Base-by-base conservation (phyloP, 2,797 vertebrate genomes). In the Arnoldichthys spilopterus region DNA sequence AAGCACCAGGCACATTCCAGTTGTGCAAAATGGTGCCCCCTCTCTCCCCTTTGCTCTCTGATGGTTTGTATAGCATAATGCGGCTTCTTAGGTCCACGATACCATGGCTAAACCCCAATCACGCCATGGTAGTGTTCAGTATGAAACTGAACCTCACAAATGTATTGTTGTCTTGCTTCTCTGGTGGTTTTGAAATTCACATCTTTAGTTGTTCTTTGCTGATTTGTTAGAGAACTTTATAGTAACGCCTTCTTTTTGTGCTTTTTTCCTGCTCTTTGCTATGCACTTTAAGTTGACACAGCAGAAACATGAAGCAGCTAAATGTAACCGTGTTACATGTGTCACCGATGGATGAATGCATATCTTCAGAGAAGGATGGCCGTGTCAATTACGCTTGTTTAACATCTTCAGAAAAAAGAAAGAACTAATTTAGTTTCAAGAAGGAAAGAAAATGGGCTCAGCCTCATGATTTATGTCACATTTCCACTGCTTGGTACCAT, bases 21-120 rank as follows among this genome's bases (percentile, higher is more conserved):
- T 84, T 82, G 73, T 77, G 80, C 81, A 82, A 87, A 85, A 87
- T 83, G 83, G 72, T 79, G 83, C 80, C 76, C 77, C 64, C 54
- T 63, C 78, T 37, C 82, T 82, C 77, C 64, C 59, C 72, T 77
- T 77, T 40, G 54, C 79, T 79, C 78, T 78, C 77, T 61, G 69
- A 81, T 81, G 85, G 76, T 83, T 86, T 85, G 80, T 82, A 72
- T 82, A 83, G 79, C 77, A 78, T 81, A 85, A 78, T 81, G 73
- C 64, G 59, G 72, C 81, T 85, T 82, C 79, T 71, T 70, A 61
- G 74, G 74, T 67, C 51, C 68, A 79, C 18, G 71, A 75, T 72
- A 56, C 71, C 34, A 72, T 47, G 15, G 73, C 6, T 2, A 58
- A 64, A 72, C 77, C 47, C 72, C 69, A 69, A 72, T 78, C 76